Percentiles rank a stretch among this genome's conserved stretches.
Conservation (phyloP, 1,140 invertebrate genomes). For the Drosophila equinoxialis region DNA sequence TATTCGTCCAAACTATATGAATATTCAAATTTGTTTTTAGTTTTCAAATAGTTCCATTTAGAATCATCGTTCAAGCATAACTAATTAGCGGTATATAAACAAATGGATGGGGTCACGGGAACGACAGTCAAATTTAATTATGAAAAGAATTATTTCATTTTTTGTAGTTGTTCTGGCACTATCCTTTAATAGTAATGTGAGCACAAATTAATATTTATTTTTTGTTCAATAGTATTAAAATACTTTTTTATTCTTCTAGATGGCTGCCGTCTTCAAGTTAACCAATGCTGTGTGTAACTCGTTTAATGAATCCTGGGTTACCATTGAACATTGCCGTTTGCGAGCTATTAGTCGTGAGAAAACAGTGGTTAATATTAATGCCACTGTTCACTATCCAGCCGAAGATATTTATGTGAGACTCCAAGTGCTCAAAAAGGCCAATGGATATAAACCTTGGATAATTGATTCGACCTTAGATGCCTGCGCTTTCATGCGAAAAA, state of each 20-base stretch:
- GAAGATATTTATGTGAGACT: background rate
- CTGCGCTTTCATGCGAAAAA: conserved; percentile 26
- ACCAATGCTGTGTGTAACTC: conserved; percentile 39
- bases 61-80: no score
- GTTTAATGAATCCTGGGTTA: conserved; percentile 19
- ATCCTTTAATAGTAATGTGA: no score
- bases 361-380: conserved; percentile 14
- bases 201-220: no score
- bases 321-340: conserved; percentile 26
- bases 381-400: conserved; percentile 4
- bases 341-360: conserved; percentile 21
- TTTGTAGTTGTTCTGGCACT: no score
- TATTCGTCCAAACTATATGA: no score
- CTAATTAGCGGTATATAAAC: no score
- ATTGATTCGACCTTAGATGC: conserved; percentile 23
- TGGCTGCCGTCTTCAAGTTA: conserved; percentile 14
- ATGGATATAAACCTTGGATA: conserved; percentile 25
- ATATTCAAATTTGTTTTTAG: no score
- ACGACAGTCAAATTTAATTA: no score
- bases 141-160: no score
- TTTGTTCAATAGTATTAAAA: no score
- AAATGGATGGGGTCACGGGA: no score
- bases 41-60: no score
- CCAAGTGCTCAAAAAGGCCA: conserved; percentile 16
- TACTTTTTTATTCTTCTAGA: conserved; percentile 1